Percentiles rank a stretch among this genome's conserved stretches.
Conservation (phyloP, 2,797 vertebrate genomes). For the Enteromius fasciolatus region DNA sequence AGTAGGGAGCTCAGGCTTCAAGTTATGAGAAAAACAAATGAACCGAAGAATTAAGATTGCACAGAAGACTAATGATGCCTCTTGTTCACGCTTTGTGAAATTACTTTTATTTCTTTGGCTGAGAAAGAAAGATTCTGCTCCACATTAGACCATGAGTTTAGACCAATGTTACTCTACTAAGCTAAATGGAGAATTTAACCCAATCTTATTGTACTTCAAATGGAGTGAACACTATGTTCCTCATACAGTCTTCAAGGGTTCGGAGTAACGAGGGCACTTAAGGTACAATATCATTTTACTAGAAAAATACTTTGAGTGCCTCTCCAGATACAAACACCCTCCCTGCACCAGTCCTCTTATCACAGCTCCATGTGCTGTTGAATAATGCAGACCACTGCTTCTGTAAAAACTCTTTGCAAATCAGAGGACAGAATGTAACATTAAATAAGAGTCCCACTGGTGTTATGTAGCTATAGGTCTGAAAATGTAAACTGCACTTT, state of each 20-base stretch:
- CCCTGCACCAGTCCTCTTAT: background rate
- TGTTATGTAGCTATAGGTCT: background rate
- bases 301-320: background rate
- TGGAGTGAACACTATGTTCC: background rate
- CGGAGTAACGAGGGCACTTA: background rate
- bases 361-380: background rate
- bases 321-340: constrained; percentile 14
- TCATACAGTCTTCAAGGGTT: background rate
- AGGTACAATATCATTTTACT: background rate
- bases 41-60: background rate
- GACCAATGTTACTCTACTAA: background rate
- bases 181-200: background rate
- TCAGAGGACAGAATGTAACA: background rate
- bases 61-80: background rate
- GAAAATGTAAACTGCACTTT: constrained; percentile 4
- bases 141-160: background rate
- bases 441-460: background rate
- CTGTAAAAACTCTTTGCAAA: background rate
- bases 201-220: constrained; percentile 3
- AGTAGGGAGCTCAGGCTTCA: background rate
- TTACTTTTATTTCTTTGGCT: background rate
- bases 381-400: constrained; percentile 11
- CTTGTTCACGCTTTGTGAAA: constrained; percentile 1
- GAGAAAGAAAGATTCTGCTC: background rate
- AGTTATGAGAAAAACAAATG: constrained; percentile 17